A percentile compares a stretch with the other conserved stretches of the same genome.
phyloP scores from a whole-genome alignment of 2,113 vertebrate species.

The Hemiscyllium ocellatum region DNA sequence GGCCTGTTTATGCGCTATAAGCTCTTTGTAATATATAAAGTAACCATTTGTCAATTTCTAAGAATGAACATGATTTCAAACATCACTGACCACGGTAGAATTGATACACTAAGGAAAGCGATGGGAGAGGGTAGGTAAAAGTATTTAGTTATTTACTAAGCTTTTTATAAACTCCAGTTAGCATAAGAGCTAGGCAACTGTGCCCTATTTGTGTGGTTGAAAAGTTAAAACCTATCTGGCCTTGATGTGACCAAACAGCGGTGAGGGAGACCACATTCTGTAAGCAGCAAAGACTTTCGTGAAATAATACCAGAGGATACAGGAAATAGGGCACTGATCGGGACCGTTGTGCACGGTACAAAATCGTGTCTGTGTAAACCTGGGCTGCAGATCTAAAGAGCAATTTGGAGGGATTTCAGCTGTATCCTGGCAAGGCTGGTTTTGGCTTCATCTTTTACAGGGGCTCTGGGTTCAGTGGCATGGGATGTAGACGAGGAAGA shows the following conservation, averaged over 20 bases:
- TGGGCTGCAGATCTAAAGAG: neutral
- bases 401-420: neutral
- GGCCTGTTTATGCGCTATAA: neutral
- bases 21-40: neutral
- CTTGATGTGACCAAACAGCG: neutral
- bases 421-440: neutral
- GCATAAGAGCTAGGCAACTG: neutral
- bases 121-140: neutral
- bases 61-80: neutral
- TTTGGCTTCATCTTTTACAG: neutral
- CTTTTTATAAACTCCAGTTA: neutral
- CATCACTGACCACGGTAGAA: neutral
- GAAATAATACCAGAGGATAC: neutral
- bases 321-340: neutral
- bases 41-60: neutral
- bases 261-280: neutral
- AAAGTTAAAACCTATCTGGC: neutral
- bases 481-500: neutral
- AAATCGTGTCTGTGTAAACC: neutral
- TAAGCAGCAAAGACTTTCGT: neutral
- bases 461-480: neutral
- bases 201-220: neutral
- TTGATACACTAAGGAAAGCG: neutral
- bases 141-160: neutral
- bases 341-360: neutral